A percentile compares a stretch with the other conserved stretches of the same genome.
phyloP scores from a whole-genome alignment of 2,113 vertebrate genomes.

The Bungarus multicinctus region DNA sequence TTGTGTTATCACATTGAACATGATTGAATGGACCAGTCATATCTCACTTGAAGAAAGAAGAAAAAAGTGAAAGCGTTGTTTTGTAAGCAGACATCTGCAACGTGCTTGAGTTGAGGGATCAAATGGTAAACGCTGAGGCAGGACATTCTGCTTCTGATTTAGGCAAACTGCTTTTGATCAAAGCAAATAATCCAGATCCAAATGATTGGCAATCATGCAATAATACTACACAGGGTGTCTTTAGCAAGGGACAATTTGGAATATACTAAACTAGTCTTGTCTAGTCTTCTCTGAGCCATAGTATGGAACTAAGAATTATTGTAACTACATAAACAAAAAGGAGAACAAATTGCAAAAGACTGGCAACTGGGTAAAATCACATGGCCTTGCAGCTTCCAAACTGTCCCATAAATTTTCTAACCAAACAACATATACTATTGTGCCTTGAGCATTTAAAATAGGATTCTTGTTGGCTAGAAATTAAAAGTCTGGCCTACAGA shows the following conservation, averaged over 20 bases:
- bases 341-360: not conserved
- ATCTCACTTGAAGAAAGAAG: not conserved
- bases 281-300: not conserved
- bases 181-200: not conserved
- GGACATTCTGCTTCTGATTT: not conserved
- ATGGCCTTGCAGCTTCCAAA: constrained; percentile 35
- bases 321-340: not conserved
- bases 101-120: not conserved
- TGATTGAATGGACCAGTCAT: not conserved
- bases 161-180: not conserved
- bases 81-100: not conserved
- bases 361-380: not conserved
- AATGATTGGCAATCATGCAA: not conserved
- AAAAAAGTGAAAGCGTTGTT: not conserved
- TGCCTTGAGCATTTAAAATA: constrained; percentile 51
- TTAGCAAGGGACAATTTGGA: not conserved
- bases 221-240: not conserved
- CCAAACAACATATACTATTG: constrained; percentile 43
- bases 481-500: constrained; percentile 42
- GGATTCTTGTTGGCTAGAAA: constrained; percentile 51
- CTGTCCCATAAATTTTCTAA: constrained; percentile 44
- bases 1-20: not conserved
- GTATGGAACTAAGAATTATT: not conserved
- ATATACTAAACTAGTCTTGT: not conserved
- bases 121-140: not conserved